phyloP scores from a whole-genome alignment of 2,797 vertebrate genomes.

The Acomys russatus region DNA sequence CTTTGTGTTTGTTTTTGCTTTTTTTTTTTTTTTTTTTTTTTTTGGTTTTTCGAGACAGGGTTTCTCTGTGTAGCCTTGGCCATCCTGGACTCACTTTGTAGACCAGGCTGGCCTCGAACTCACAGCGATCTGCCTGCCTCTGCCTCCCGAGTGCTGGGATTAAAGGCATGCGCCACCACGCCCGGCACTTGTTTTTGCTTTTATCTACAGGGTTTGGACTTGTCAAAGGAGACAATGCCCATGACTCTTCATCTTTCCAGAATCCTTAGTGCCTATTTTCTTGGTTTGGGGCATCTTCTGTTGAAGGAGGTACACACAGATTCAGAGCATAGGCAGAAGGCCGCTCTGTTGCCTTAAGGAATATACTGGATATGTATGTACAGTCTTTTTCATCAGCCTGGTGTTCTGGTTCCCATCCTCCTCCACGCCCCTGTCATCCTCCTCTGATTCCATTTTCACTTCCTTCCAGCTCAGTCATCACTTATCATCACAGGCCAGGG shows the following conservation, averaged over 20 bases:
- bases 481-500: conserved; percentile 65
- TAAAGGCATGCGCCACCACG: too few relatives aligned
- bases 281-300: background rate
- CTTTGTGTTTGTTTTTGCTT: background rate
- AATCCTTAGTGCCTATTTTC: background rate
- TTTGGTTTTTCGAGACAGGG: too few relatives aligned
- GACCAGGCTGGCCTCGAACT: too few relatives aligned
- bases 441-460: conserved; percentile 80
- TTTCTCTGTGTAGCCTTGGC: too few relatives aligned
- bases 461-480: conserved; percentile 63
- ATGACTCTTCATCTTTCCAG: background rate
- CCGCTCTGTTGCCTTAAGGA: background rate
- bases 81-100: too few relatives aligned
- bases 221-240: background rate
- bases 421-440: background rate
- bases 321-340: background rate
- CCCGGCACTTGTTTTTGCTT: background rate
- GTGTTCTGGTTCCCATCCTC: background rate
- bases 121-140: too few relatives aligned
- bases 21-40: background rate
- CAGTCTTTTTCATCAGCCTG: background rate
- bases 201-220: background rate
- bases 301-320: accelerated
- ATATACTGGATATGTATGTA: background rate
- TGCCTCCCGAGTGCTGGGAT: too few relatives aligned